Evolutionary conservation across 2,113 vertebrate species (phyloP).

Genomic region (Antigone vipio): DNA sequence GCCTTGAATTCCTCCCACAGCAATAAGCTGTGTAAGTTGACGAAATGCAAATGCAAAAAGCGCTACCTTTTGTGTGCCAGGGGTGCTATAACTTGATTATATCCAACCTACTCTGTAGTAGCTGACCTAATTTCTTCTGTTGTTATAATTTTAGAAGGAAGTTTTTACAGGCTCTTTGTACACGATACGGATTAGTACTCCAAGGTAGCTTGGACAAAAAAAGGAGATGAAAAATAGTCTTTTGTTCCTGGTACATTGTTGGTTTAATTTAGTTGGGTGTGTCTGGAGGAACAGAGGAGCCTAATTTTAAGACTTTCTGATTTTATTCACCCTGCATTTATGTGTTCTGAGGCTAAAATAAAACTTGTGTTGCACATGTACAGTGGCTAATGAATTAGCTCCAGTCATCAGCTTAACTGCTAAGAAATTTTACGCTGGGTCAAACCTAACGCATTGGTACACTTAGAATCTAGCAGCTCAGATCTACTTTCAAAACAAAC

Average conservation of each 20-base stretch:
- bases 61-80: conserved; percentile 20
- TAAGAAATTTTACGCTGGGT: not conserved
- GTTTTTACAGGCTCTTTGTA: conserved; percentile 6
- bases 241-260: not conserved
- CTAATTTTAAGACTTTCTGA: not conserved
- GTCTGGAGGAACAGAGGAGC: not conserved
- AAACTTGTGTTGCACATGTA: not conserved
- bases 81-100: not conserved
- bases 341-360: not conserved
- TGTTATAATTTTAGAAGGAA: conserved; percentile 18
- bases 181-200: not conserved
- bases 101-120: not conserved
- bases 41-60: conserved; percentile 2
- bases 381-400: not conserved
- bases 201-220: not conserved
- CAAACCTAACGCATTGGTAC: not conserved
- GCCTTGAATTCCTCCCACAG: not conserved
- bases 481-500: not conserved
- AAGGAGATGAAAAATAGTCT: not conserved
- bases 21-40: not conserved
- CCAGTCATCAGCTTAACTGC: not conserved
- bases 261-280: not conserved
- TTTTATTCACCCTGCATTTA: not conserved
- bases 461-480: not conserved
- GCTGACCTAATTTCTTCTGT: conserved; percentile 47